A percentile compares a stretch with the other conserved stretches of the same genome.
These are phyloP conservation scores for Rallus crepitans DNA, from an alignment of 2,797 vertebrate species.

Conservation along the genomic window DNA sequence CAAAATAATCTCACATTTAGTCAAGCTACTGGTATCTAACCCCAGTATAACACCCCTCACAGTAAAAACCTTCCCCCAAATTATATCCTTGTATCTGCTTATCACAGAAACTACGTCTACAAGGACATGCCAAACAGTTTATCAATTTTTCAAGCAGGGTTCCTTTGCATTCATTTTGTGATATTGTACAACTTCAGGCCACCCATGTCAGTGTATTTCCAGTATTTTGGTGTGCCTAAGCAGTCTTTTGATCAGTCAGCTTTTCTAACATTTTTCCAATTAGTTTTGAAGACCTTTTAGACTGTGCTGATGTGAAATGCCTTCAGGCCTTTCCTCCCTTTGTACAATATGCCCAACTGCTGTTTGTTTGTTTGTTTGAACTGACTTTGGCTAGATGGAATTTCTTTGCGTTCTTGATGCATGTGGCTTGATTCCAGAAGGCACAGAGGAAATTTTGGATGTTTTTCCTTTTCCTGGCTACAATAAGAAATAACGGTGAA, in stretches of 20 bases:
- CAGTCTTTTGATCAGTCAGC: not conserved
- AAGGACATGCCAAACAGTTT: not conserved
- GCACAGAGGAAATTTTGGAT: not conserved
- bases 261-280: not conserved
- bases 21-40: not conserved
- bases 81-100: not conserved
- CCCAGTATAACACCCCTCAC: not conserved
- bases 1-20: not conserved
- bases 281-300: not conserved
- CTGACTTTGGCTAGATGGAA: not conserved
- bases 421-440: not conserved
- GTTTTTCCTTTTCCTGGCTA: not conserved
- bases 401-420: not conserved
- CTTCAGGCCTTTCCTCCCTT: not conserved
- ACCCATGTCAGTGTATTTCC: not conserved
- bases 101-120: not conserved
- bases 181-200: not conserved
- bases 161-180: not conserved
- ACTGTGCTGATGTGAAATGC: not conserved
- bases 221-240: not conserved
- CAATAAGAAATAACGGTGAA: not conserved
- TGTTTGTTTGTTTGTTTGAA: not conserved
- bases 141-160: not conserved
- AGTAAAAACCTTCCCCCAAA: not conserved
- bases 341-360: not conserved